phyloP scores from a whole-genome alignment of 2,113 vertebrate species.

The Casuarius casuarius region DNA sequence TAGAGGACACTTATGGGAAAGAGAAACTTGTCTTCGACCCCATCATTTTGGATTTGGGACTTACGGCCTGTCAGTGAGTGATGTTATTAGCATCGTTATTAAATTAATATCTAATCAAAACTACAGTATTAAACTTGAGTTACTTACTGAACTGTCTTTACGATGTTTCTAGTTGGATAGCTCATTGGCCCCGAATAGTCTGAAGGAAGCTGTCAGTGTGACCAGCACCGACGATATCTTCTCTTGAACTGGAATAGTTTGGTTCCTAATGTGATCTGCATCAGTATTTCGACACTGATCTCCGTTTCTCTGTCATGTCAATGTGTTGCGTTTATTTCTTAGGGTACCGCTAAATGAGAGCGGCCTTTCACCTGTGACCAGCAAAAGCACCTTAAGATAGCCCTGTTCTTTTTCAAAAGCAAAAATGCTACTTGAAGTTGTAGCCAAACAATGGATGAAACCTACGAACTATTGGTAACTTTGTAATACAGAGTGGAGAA shows the following conservation, averaged over 20 bases:
- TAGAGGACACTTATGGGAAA: neutral
- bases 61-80: neutral
- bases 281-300: neutral
- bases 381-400: neutral
- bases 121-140: neutral
- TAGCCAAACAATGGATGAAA: conserved; percentile 27
- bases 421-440: conserved; percentile 32
- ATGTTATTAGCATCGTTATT: neutral
- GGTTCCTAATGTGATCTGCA: neutral
- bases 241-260: neutral
- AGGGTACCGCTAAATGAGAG: neutral
- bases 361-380: conserved; percentile 60
- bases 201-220: neutral
- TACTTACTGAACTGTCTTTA: neutral
- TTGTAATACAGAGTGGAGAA: conserved; percentile 31
- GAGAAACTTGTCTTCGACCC: neutral
- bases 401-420: conserved; percentile 22
- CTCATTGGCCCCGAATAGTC: neutral
- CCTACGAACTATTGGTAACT: conserved; percentile 28
- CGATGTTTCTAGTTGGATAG: neutral
- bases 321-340: neutral
- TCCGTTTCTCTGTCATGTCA: neutral
- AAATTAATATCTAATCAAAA: neutral
- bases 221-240: neutral
- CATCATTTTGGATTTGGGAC: rapidly evolving